Evolutionary conservation across 2,888 invertebrate genomes (phyloP), one percentile per base, ranked within the genome.

Genomic region (Plebejus melissa): DNA sequence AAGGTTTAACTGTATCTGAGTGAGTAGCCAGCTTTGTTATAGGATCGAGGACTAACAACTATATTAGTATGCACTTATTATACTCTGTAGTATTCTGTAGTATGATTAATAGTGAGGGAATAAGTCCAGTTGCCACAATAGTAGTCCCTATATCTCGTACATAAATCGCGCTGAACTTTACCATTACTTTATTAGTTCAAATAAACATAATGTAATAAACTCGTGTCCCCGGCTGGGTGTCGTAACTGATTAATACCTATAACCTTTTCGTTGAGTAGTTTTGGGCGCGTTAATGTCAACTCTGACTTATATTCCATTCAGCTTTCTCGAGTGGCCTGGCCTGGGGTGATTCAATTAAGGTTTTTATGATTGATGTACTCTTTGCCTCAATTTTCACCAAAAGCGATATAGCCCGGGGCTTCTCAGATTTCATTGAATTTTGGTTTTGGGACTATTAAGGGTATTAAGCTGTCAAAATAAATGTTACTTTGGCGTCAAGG

Each of bases 221-320:
- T 28, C 72, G 28, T 46, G 50, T 32, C 65, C 32, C 65, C 32
- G 65, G 11, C 65, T 32, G 13, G 4, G 72, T 50, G 22, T 36
- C 54, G 50, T 50, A 72, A 72, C 28, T 50, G 72, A 72, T 72
- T 72, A 72, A 72, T 54, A n/a, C n/a, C n/a, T n/a, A 13, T 72
- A 72, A 72, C 72, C 72, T 72, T 72, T 72, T 54, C 72, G 71
- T 71, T 71, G 41, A 71, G 71, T 71, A 46, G 65, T 65, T 65
- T 65, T 65, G 65, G 65, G 65, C 65, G 65, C 65, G 65, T 32
- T 65, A 65, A 65, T 65, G 65, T 36, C 65, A 65, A 32, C 32
- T 65, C 13, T 65, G 32, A 65, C 65, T 65, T 65, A 65, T 65
- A 16, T 65, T 11, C 65, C 65, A 65, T 65, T 65, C 65, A 36